Base-by-base conservation (phyloP, 2,113 vertebrate species). In the Ochotona princeps region DNA sequence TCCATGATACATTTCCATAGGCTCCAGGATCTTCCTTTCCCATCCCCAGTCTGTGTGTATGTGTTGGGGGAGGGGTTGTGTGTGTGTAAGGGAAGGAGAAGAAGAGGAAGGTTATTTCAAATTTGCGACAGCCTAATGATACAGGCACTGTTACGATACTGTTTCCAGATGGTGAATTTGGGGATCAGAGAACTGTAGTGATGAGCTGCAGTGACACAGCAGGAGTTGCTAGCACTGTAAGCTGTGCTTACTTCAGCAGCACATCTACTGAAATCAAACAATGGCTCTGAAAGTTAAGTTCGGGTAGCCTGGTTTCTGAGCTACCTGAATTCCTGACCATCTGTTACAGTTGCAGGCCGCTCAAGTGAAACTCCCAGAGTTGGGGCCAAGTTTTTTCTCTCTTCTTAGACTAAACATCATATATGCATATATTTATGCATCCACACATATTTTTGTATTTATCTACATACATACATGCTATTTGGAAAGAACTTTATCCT, bases 401-500 rank as follows among this genome's bases (percentile, higher is more conserved):
- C 60, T 60, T 75, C 20, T 73, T 87, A 63, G 13, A 79, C 54
- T 17, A 74, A 90, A 35, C 2, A 57, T 20, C 91, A 51, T 70
- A 65, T 61, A 47, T 23, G 26, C 30, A 25, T 47, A 35, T 69
- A 8, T 74, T 7, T 1, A 8, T 6, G 3, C 11, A 21, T 17
- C 9, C 32, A 20, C 8, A 44, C 12, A n/a, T 7, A 69, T 76
- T 26, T 8, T 28, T 86, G 26, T 81, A 18, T 25, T n/a, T 38
- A 38, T 81, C 17, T 63, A 49, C 11, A 60, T 15, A 11, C 17
- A 30, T 30, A n/a, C 8, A 14, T 51, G 47, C 28, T 54, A 30
- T 66, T 75, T 86, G 28, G 28, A 88, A 70, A 92, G n/a, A 88
- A 88, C 11, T 30, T 4, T 78, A n/a, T 76, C 11, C 89, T 88